Conservation (phyloP, 1,140 invertebrate genomes). For the Trialeurodes vaporariorum region DNA sequence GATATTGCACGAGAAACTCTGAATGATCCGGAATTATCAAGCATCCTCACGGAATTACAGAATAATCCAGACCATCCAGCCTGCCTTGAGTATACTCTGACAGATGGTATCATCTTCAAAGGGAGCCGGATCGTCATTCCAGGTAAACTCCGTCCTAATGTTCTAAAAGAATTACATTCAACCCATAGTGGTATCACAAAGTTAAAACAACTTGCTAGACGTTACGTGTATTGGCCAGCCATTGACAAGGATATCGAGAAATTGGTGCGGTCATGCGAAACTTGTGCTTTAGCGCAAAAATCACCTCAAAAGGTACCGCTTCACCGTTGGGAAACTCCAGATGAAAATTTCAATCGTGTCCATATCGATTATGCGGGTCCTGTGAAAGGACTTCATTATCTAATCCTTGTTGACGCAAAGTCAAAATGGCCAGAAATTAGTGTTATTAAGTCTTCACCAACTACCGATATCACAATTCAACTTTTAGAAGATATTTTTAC, state of each 20-base stretch:
- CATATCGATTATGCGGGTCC: slow-evolving; percentile 30
- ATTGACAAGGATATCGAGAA: slow-evolving; percentile 29
- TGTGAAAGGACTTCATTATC: slow-evolving; percentile 26
- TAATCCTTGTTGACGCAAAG: slow-evolving; percentile 35
- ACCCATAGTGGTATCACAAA: too few relatives aligned
- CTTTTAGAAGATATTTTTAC: slow-evolving; percentile 3
- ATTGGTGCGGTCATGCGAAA: slow-evolving; percentile 21
- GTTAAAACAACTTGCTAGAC: too few relatives aligned
- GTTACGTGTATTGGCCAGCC: too few relatives aligned
- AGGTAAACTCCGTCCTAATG: not conserved
- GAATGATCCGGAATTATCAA: slow-evolving; percentile 11
- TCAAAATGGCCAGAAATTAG: slow-evolving; percentile 16
- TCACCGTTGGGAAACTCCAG: slow-evolving; percentile 25
- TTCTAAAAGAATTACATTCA: too few relatives aligned
- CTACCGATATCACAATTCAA: slow-evolving; percentile 1
- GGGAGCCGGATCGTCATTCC: slow-evolving; percentile 14
- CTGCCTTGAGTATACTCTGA: not conserved
- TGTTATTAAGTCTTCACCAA: not conserved
- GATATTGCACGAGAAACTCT: slow-evolving; percentile 11
- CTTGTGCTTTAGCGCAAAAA: slow-evolving; percentile 20
- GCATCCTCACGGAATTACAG: not conserved
- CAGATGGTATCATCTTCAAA: slow-evolving; percentile 16
- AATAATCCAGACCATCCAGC: not conserved
- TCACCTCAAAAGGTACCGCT: slow-evolving; percentile 21
- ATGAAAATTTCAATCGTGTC: slow-evolving; percentile 24